phyloP scores from a whole-genome alignment of 2,888 invertebrate species.

The Sisyra terminalis region DNA sequence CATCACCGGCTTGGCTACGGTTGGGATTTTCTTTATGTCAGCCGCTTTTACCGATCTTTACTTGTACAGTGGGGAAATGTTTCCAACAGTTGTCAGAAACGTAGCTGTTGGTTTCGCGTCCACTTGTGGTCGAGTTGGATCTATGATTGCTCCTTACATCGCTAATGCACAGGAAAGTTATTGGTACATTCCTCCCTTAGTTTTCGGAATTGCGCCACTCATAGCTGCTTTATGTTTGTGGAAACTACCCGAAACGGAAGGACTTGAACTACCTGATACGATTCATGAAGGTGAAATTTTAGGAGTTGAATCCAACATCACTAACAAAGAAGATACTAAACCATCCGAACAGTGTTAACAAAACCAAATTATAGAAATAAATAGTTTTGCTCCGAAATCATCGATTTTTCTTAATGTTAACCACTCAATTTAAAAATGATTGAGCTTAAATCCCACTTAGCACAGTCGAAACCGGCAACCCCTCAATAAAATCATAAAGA shows the following conservation, averaged over 20 bases:
- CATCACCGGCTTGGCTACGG: slow-evolving; percentile 46
- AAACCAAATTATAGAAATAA: no score
- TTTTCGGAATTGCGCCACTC: slow-evolving; percentile 54
- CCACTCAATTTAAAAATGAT: no score
- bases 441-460: no score
- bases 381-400: no score
- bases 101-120: slow-evolving; percentile 75
- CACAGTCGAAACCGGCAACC: no score
- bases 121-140: slow-evolving; percentile 71
- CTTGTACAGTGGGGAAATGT: slow-evolving; percentile 74
- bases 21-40: slow-evolving; percentile 67
- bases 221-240: slow-evolving; percentile 49
- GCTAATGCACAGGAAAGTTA: slow-evolving; percentile 41
- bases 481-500: no score
- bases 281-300: slow-evolving; percentile 61
- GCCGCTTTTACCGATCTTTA: slow-evolving; percentile 75
- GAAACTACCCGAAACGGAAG: slow-evolving; percentile 62
- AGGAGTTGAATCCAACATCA: slow-evolving; percentile 24
- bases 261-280: slow-evolving; percentile 60
- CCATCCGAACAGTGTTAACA: no score
- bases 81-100: slow-evolving; percentile 78
- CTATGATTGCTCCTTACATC: slow-evolving; percentile 71
- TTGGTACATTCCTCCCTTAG: slow-evolving; percentile 48
- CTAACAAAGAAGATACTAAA: background rate
- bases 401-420: no score